Evolutionary conservation across 2,888 invertebrate genomes (phyloP), one percentile per base, ranked within the genome.

Genomic region (Philonicus albiceps): DNA sequence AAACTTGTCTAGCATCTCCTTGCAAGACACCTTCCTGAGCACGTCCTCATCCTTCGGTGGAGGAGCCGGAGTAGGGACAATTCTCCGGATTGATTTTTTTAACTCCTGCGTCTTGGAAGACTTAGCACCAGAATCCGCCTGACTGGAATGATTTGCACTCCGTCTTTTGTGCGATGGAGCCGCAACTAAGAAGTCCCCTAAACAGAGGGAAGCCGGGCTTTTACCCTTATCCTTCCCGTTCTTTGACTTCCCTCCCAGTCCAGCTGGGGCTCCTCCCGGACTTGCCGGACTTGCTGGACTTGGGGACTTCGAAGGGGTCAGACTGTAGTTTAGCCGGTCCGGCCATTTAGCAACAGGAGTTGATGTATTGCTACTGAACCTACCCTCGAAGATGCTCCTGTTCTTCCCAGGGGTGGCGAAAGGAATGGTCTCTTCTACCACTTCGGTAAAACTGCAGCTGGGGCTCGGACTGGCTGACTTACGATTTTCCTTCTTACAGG

Each of bases 121-220:
- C 22, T 87, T 86, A 55, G 27, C 87, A 55, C 49, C 75, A n/a
- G 85, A 75, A 49, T 75, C 76, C 16, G 40, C 30, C 27, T 37
- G 49, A 27, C 78, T 87, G 78, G 87, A 72, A 27, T n/a, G 11
- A 3, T 84, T 73, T 6, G 27, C 73, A 87, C 89, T 8, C 88
- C 88, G 1, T 89, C 89, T 55, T 89, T 90, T 87, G 89, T 90
- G 90, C 86, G 89, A 30, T 0, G 89, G 78, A 73, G 88, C 89
- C 2, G 89, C 86, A 0, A 89, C 86, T n/a, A 92, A 34, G 86
- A 91, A 92, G 73, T 92, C 92, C 0, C 91, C 92, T 8, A 92
- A 87, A 34, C 92, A 91, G 11, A 92, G 88, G 49, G 89, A 89
- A 53, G 74, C 86, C n/a, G 87, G 84, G 87, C 89, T 88, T 84